phyloP scores from a whole-genome alignment of 2,797 vertebrate species.

The Pangasius djambal region DNA sequence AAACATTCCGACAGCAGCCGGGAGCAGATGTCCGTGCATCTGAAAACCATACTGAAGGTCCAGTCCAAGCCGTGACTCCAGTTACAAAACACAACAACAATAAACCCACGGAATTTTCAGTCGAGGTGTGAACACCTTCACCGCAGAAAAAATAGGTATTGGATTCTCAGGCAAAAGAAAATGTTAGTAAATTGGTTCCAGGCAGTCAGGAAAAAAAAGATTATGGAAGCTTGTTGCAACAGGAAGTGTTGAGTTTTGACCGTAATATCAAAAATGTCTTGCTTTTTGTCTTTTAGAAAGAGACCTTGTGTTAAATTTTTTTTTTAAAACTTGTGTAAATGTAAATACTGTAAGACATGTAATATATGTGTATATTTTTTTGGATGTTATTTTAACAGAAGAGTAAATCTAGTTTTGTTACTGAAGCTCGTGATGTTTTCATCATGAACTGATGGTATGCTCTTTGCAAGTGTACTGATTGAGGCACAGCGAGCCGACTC shows the following conservation, averaged over 20 bases:
- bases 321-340: conserved; percentile 70
- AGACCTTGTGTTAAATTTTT: conserved; percentile 62
- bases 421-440: conserved; percentile 69
- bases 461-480: conserved; percentile 70
- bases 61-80: conserved; percentile 69
- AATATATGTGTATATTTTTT: conserved; percentile 92
- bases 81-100: neutral
- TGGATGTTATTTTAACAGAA: conserved; percentile 87
- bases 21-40: conserved; percentile 88
- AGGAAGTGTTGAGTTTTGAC: conserved; percentile 68
- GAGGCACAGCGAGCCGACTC: conserved; percentile 68
- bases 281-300: conserved; percentile 60
- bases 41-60: conserved; percentile 93
- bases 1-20: conserved; percentile 77
- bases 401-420: conserved; percentile 87
- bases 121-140: neutral
- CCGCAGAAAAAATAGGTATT: neutral
- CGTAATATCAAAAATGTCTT: conserved; percentile 59
- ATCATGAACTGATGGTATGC: conserved; percentile 71
- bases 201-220: neutral
- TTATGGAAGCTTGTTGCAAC: conserved; percentile 71
- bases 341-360: conserved; percentile 91
- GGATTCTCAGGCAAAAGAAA: neutral
- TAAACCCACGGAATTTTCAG: neutral
- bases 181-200: neutral